Evolutionary conservation across 2,888 invertebrate genomes (phyloP), one percentile per base, ranked within the genome.

Genomic region (Chalcosyrphus nemorum): DNA sequence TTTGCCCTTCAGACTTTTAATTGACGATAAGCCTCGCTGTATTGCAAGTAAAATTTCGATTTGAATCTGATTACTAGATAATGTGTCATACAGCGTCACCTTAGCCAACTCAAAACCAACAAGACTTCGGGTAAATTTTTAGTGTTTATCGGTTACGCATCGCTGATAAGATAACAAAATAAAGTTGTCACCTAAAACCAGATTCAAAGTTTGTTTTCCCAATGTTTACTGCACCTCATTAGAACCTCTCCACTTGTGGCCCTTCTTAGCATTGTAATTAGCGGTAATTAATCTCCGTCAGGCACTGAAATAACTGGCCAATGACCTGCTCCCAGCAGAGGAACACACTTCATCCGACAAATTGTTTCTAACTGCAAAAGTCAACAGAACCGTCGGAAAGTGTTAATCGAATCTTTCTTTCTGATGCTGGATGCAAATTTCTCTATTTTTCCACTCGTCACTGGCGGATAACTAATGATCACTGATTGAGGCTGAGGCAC

Each of bases 171-270:
- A n/a, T n/a, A n/a, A n/a, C n/a, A n/a, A n/a, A n/a, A n/a, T n/a
- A n/a, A n/a, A n/a, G n/a, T n/a, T n/a, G n/a, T n/a, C n/a, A n/a
- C n/a, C n/a, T n/a, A n/a, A n/a, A n/a, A n/a, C n/a, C n/a, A n/a
- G n/a, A n/a, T n/a, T n/a, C n/a, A n/a, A n/a, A n/a, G n/a, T n/a
- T n/a, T n/a, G n/a, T 3, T 7, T 17, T 17, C 9, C 19, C 17
- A 43, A 38, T 3, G 5, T 19, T 17, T 45, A 15, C 11, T 15
- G 41, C 45, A 24, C 6, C 24, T 24, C 24, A 50, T 27, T 24
- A 50, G 50, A 50, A 50, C 50, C 24, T 43, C 27, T 9, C 27
- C 4, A 59, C 59, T 41, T 57, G 21, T 57, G 57, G 13, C 15
- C 19, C 32, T 15, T 56, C 13, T 41, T 57, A 59, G 41, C 59